Evolutionary conservation across 2,888 invertebrate genomes (phyloP).

Genomic region (Blomia tropicalis): DNA sequence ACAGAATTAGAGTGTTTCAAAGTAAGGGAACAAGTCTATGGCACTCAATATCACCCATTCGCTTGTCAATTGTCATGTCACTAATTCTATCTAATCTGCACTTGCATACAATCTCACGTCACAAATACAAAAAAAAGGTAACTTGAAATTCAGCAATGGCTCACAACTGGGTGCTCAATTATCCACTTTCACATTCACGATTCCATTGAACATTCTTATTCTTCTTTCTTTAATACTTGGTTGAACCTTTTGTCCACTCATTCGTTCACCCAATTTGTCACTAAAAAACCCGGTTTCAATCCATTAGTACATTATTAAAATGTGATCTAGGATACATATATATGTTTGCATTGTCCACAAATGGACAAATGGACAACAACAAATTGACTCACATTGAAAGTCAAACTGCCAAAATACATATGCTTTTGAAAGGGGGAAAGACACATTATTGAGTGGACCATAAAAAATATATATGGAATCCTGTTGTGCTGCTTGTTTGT

Average conservation of each 20-base stretch:
- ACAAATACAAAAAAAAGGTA: no score
- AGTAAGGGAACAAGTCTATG: no score
- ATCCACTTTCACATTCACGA: neutral
- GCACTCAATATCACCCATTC: no score
- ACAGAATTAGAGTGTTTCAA: no score
- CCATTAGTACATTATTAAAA: constrained; percentile 9
- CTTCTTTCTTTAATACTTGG: neutral
- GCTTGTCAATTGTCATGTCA: no score
- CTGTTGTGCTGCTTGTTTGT: constrained; percentile 2
- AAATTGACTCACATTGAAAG: constrained; percentile 12
- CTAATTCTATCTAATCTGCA: no score
- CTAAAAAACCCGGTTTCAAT: no score
- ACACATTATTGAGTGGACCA: neutral
- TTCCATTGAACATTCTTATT: neutral
- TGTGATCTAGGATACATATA: neutral
- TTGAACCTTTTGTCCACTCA: neutral
- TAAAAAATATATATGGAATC: no score
- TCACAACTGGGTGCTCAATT: neutral
- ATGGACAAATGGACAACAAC: neutral
- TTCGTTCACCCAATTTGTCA: no score
- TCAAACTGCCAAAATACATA: neutral
- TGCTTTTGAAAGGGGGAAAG: neutral
- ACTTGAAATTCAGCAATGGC: no score
- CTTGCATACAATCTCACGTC: no score
- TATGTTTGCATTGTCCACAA: neutral